Evolutionary conservation across 64 coral and sea anemone species (phyloP).

Genomic region (Anthopleura sola): DNA sequence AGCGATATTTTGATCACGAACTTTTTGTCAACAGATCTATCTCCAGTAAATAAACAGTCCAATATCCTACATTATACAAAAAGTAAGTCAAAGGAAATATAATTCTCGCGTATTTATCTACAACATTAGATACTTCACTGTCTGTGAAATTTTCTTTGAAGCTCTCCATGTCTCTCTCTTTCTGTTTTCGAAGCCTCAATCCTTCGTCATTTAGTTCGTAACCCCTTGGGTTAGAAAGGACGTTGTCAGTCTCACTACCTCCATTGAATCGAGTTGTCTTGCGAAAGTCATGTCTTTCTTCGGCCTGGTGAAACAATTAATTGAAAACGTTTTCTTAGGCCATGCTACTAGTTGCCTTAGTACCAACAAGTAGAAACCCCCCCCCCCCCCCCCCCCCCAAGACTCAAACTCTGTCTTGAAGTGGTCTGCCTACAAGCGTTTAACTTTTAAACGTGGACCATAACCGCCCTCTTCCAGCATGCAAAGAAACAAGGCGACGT

Average conservation of each 20-base stretch:
- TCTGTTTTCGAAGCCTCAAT: neutral
- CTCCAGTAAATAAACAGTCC: conserved; percentile 50
- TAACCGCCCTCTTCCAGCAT: too few relatives aligned
- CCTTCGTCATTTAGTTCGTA: neutral
- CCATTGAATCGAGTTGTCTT: conserved; percentile 1
- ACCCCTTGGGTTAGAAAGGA: neutral
- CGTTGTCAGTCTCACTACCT: neutral
- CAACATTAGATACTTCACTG: conserved; percentile 23
- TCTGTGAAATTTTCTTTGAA: conserved; percentile 50
- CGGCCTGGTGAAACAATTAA: neutral
- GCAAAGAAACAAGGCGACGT: too few relatives aligned
- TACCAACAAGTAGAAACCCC: too few relatives aligned
- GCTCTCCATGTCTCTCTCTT: conserved; percentile 17
- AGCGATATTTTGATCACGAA: neutral
- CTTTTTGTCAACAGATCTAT: neutral
- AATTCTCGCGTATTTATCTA: conserved; percentile 59
- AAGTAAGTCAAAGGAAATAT: conserved; percentile 30
- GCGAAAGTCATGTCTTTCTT: neutral
- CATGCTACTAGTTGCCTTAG: too few relatives aligned
- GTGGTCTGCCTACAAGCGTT: too few relatives aligned
- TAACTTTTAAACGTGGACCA: too few relatives aligned
- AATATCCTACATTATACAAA: conserved; percentile 54
- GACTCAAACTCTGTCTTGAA: too few relatives aligned
- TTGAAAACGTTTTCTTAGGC: neutral
- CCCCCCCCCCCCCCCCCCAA: too few relatives aligned